Conservation (phyloP, 1,140 invertebrate genomes). For the Bombus impatiens region DNA sequence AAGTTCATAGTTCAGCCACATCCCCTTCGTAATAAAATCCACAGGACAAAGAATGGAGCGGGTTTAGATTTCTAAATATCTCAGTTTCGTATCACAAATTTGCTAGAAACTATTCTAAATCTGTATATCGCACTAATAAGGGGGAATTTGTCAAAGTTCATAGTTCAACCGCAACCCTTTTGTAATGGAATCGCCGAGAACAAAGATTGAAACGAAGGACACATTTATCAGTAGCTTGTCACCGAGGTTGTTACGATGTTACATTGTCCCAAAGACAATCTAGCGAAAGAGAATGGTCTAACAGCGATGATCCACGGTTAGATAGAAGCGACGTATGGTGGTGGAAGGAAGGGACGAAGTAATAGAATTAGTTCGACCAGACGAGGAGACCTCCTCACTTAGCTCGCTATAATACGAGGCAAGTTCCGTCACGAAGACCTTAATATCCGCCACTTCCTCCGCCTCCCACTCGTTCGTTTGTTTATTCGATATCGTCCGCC, state of each 20-base stretch:
- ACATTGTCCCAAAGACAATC: constrained; percentile 33
- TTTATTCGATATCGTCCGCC: constrained; percentile 73
- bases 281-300: constrained; percentile 19
- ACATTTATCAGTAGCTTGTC: constrained; percentile 43
- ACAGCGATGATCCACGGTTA: constrained; percentile 51
- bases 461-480: constrained; percentile 71
- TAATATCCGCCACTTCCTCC: constrained; percentile 74
- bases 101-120: not conserved
- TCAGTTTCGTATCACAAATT: not conserved
- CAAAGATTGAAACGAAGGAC: constrained; percentile 31
- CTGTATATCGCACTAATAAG: not conserved
- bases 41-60: not conserved
- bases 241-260: constrained; percentile 13
- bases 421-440: constrained; percentile 75
- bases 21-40: not conserved
- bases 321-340: constrained; percentile 38
- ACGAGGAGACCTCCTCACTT: constrained; percentile 66
- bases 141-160: not conserved
- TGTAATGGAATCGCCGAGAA: not conserved
- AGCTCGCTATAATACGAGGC: constrained; percentile 68
- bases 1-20: not conserved
- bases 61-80: not conserved
- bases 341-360: constrained; percentile 58
- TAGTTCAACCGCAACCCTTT: not conserved
- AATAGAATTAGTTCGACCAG: constrained; percentile 72